Evolutionary conservation across 2,888 invertebrate species (phyloP).

Genomic region (Shargacucullia verbasci): DNA sequence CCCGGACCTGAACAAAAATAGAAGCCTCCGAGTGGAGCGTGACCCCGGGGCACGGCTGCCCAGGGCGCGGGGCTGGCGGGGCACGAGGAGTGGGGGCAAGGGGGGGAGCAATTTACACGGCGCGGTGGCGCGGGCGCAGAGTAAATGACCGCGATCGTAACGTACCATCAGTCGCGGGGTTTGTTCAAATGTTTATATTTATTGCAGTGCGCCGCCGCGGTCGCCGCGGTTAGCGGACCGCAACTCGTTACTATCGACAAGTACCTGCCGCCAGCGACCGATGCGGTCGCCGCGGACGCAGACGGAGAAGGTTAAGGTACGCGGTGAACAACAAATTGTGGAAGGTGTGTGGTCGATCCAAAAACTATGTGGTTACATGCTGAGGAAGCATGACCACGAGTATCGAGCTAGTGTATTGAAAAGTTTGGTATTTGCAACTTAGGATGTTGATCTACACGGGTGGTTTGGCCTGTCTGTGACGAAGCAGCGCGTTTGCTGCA

Average conservation of each 20-base stretch:
- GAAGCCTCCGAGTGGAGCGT: slow-evolving; percentile 57
- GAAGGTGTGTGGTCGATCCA: too few species aligned
- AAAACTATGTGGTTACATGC: too few species aligned
- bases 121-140: slow-evolving; percentile 42
- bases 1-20: slow-evolving; percentile 56
- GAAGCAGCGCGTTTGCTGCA: background rate
- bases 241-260: background rate
- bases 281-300: background rate
- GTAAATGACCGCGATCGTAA: slow-evolving; percentile 55
- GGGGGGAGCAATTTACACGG: slow-evolving; percentile 43
- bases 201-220: slow-evolving; percentile 13
- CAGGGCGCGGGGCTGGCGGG: slow-evolving; percentile 10
- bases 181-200: slow-evolving; percentile 43
- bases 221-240: background rate
- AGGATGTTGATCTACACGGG: too few species aligned
- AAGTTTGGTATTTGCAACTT: too few species aligned
- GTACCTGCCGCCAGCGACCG: background rate
- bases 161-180: slow-evolving; percentile 47
- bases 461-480: too few species aligned
- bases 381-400: too few species aligned
- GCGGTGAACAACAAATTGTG: too few species aligned
- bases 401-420: too few species aligned
- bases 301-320: too few species aligned
- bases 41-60: slow-evolving; percentile 47
- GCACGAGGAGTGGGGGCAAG: background rate